These are phyloP conservation scores for Galaxea fascicularis DNA, from an alignment of 92 coral and sea anemone genomes.

Conservation along the genomic window DNA sequence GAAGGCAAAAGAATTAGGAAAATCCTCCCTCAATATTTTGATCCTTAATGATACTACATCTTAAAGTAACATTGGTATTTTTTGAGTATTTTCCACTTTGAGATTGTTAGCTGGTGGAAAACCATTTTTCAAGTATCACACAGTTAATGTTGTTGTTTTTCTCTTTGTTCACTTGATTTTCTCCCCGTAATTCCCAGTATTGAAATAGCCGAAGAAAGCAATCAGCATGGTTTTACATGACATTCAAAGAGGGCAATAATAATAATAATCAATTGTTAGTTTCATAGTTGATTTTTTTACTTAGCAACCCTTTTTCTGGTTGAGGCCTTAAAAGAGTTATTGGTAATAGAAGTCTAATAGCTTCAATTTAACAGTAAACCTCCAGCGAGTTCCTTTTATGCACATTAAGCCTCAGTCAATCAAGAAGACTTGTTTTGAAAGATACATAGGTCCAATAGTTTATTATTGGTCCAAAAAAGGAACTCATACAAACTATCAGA, in stretches of 20 bases:
- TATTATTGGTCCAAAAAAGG: conserved; percentile 40
- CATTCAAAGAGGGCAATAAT: conserved; percentile 42
- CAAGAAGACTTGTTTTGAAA: conserved; percentile 49
- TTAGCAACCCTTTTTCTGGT: conserved; percentile 48
- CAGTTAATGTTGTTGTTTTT: conserved; percentile 49
- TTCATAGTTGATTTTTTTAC: conserved; percentile 18
- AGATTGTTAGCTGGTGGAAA: conserved; percentile 64
- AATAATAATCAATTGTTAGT: conserved; percentile 28
- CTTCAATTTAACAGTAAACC: conserved; percentile 44
- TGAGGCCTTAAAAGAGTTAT: conserved; percentile 36
- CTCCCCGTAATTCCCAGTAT: conserved; percentile 45
- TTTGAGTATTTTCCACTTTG: conserved; percentile 61
- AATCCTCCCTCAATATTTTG: conserved; percentile 47
- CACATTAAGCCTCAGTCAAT: conserved; percentile 48
- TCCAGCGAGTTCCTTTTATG: conserved; percentile 47
- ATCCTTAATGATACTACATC: conserved; percentile 52
- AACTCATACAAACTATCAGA: conserved; percentile 43
- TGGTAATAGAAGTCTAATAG: conserved; percentile 43
- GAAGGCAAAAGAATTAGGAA: conserved; percentile 58
- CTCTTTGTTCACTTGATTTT: conserved; percentile 42
- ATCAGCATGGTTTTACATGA: conserved; percentile 52
- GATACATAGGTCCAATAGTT: conserved; percentile 28
- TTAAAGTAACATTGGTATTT: conserved; percentile 58
- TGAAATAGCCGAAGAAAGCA: conserved; percentile 41
- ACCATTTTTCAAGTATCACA: conserved; percentile 52